Conservation (phyloP, 2,888 invertebrate genomes). For the Nemoura dubitans region DNA sequence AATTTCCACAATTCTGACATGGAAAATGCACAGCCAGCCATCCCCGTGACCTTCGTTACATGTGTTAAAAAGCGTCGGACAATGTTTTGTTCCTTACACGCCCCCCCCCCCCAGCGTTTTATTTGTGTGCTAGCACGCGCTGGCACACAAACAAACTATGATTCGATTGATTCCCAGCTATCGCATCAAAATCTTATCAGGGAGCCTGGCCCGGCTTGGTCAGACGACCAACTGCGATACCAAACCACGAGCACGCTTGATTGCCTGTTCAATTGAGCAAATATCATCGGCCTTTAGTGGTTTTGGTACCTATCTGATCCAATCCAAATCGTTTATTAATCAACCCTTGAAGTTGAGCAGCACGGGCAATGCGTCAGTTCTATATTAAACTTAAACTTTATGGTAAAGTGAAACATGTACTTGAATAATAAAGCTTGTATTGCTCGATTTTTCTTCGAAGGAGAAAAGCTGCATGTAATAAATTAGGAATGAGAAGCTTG, state of each 20-base stretch:
- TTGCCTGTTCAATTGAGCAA: not conserved
- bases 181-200: not conserved
- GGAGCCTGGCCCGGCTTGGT: not conserved
- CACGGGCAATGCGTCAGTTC: not conserved
- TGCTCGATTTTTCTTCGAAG: too few relatives aligned
- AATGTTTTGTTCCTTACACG: too few relatives aligned
- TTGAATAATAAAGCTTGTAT: too few relatives aligned
- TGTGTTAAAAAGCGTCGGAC: too few relatives aligned
- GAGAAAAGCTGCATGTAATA: too few relatives aligned
- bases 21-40: too few relatives aligned
- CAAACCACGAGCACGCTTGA: not conserved
- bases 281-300: too few relatives aligned
- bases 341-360: not conserved
- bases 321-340: not conserved
- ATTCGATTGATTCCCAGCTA: not conserved
- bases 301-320: too few relatives aligned
- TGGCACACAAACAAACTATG: not conserved
- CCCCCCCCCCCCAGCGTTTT: too few relatives aligned
- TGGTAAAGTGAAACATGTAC: not conserved
- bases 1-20: not conserved
- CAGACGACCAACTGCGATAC: not conserved
- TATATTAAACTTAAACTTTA: not conserved
- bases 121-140: too few relatives aligned
- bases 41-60: too few relatives aligned
- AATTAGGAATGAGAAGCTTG: too few relatives aligned